Conservation (phyloP, 2,797 vertebrate genomes). For the Alcedo quadribrachys region DNA sequence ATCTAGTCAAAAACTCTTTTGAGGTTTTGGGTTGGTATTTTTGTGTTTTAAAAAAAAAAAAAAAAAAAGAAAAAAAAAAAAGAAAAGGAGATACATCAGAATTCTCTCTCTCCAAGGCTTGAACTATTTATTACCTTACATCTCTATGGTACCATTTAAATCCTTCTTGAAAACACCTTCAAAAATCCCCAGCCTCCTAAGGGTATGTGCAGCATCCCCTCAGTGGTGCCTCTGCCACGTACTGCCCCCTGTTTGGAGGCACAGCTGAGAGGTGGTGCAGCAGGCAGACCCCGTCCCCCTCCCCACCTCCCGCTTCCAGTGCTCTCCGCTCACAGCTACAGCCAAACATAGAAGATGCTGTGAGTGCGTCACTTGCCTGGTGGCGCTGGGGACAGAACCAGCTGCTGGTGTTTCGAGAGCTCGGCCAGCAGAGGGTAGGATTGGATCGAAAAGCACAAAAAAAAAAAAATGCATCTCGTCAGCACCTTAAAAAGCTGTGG, state of each 20-base stretch:
- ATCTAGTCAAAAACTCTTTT: neutral
- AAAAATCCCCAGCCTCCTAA: neutral
- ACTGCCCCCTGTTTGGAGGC: neutral
- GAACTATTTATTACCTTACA: neutral
- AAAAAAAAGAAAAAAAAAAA: too few species aligned
- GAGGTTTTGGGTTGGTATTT: too few species aligned
- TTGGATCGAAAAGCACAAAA: neutral
- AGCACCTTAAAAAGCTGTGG: neutral
- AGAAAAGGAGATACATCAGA: too few species aligned
- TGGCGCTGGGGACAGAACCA: rapidly evolving
- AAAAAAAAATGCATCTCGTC: rapidly evolving
- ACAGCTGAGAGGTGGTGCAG: neutral
- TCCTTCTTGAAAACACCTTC: neutral
- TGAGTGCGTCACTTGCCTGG: rapidly evolving
- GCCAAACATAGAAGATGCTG: neutral
- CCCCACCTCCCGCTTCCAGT: rapidly evolving
- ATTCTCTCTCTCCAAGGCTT: neutral
- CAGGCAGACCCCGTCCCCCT: neutral
- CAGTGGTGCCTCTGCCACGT: neutral
- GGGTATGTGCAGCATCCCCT: neutral
- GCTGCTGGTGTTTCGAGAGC: neutral
- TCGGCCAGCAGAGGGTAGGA: slow-evolving; percentile 65
- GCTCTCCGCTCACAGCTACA: neutral
- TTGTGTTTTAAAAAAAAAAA: too few species aligned
- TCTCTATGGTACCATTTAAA: neutral